A percentile compares a stretch with the other conserved stretches of the same genome.
phyloP scores from a whole-genome alignment of 2,888 invertebrate species.

The Biston betularia region DNA sequence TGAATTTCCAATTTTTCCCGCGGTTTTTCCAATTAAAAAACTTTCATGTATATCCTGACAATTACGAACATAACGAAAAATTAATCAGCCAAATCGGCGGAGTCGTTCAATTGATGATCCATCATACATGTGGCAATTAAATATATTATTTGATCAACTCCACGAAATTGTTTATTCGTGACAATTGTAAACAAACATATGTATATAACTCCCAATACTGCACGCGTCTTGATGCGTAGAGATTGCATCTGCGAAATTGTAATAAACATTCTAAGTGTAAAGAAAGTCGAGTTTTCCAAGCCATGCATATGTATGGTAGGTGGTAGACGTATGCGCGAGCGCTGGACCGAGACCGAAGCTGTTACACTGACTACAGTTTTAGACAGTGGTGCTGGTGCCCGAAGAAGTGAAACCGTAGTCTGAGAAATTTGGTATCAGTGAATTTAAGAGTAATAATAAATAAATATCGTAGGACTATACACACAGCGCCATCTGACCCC shows the following conservation, averaged over 20 bases:
- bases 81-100: too few species aligned
- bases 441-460: too few species aligned
- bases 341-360: constrained; percentile 62
- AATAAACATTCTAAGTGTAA: constrained; percentile 71
- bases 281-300: constrained; percentile 80
- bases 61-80: too few species aligned
- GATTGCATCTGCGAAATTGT: constrained; percentile 74
- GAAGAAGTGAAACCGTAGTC: constrained; percentile 16
- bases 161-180: constrained; percentile 38
- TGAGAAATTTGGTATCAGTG: constrained; percentile 8
- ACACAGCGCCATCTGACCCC: too few species aligned
- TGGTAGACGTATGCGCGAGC: constrained; percentile 53
- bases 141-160: constrained; percentile 10
- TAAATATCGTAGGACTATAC: too few species aligned
- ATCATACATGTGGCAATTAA: too few species aligned
- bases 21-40: too few species aligned
- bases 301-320: constrained; percentile 70
- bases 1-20: too few species aligned
- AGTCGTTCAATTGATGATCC: too few species aligned
- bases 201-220: constrained; percentile 43
- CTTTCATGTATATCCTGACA: too few species aligned
- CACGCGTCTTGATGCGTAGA: constrained; percentile 61
- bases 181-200: constrained; percentile 45
- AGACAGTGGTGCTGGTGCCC: constrained; percentile 2
- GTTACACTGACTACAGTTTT: constrained; percentile 31